Evolutionary conservation across 2,888 invertebrate genomes (phyloP).

Genomic region (Itoplectis maculator): DNA sequence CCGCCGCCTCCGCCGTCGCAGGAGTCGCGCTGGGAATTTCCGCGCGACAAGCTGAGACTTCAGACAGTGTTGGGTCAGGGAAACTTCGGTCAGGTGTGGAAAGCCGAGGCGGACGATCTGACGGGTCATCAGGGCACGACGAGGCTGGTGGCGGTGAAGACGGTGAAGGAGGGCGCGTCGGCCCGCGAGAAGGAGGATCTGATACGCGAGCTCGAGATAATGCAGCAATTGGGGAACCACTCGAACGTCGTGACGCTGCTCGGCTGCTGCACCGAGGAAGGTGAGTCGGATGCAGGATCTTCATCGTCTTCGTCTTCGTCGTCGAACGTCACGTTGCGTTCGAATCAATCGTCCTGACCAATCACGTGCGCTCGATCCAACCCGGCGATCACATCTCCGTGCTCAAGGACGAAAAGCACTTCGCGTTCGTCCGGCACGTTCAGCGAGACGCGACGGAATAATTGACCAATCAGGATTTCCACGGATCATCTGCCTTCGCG

Average conservation of each 20-base stretch:
- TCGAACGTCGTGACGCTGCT: constrained; percentile 93
- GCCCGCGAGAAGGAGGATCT: constrained; percentile 92
- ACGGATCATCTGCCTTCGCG: constrained; percentile 40
- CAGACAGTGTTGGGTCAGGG: constrained; percentile 93
- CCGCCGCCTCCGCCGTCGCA: constrained; percentile 87
- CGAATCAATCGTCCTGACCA: constrained; percentile 35
- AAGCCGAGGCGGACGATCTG: constrained; percentile 93
- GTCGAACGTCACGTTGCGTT: constrained; percentile 24
- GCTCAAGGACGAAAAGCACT: constrained; percentile 61
- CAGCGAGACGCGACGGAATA: constrained; percentile 70
- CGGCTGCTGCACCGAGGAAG: constrained; percentile 93
- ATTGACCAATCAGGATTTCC: constrained; percentile 69
- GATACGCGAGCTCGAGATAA: constrained; percentile 90
- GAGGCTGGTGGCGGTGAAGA: constrained; percentile 93
- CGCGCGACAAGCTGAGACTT: constrained; percentile 90
- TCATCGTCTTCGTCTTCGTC: constrained; percentile 9
- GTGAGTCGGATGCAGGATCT: constrained; percentile 83
- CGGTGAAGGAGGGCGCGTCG: constrained; percentile 91
- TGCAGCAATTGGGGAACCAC: constrained; percentile 93
- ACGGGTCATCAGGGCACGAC: constrained; percentile 91
- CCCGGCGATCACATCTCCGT: constrained; percentile 34
- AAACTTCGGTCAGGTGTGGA: constrained; percentile 94
- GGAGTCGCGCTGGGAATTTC: constrained; percentile 91
- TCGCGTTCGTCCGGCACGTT: constrained; percentile 64
- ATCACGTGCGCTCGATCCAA: constrained; percentile 42